Percentiles rank a stretch among this genome's conserved stretches.
Evolutionary conservation across 2,797 vertebrate genomes (phyloP).

Genomic region (Selene dorsalis): DNA sequence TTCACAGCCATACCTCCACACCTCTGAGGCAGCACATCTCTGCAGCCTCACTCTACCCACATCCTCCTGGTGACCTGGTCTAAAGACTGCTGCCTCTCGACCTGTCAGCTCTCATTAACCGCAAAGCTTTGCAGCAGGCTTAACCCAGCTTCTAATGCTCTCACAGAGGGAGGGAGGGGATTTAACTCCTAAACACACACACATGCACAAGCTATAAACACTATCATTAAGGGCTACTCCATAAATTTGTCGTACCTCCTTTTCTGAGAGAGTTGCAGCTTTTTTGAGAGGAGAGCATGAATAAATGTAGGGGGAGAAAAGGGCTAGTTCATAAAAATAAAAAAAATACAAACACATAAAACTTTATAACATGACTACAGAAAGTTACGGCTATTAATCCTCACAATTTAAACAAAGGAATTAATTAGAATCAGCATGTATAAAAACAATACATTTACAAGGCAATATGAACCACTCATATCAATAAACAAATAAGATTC

Average conservation of each 20-base stretch:
- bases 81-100: conserved; percentile 36
- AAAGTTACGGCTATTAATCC: not conserved
- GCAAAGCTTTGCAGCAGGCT: conserved; percentile 77
- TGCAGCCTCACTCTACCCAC: not conserved
- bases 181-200: conserved; percentile 59
- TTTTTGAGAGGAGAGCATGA: conserved; percentile 24
- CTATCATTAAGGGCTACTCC: conserved; percentile 30
- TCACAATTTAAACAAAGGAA: not conserved
- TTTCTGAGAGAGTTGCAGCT: conserved; percentile 68
- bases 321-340: not conserved
- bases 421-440: too few relatives aligned
- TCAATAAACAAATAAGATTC: not conserved
- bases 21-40: not conserved
- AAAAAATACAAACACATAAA: not conserved
- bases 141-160: conserved; percentile 80
- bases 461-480: too few relatives aligned
- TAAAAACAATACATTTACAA: not conserved
- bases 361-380: not conserved
- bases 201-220: conserved; percentile 50
- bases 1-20: not conserved
- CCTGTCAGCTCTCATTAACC: conserved; percentile 82
- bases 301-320: not conserved
- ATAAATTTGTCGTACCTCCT: conserved; percentile 75
- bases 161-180: conserved; percentile 58
- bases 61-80: conserved; percentile 1